Evolutionary conservation across 2,797 vertebrate species (phyloP).

Genomic region (Stomatorhinus walkeri): DNA sequence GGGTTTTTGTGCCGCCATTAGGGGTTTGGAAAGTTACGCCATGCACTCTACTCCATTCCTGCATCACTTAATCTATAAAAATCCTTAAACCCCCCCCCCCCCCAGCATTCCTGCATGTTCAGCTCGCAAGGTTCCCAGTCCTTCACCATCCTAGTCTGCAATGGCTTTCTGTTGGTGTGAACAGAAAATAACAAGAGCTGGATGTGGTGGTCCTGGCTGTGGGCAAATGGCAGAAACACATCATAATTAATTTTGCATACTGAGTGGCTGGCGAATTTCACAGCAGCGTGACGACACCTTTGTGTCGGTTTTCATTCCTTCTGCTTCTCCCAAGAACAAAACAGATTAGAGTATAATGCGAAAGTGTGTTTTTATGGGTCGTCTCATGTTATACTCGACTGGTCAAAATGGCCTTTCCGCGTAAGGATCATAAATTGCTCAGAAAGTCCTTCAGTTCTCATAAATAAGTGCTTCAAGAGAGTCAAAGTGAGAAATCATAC

Average conservation of each 20-base stretch:
- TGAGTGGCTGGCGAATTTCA: not conserved
- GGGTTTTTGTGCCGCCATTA: not conserved
- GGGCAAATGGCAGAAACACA: not conserved
- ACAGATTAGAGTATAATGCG: not conserved
- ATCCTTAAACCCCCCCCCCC: not conserved
- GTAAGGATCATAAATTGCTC: not conserved
- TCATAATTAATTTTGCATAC: not conserved
- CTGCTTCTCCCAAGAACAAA: not conserved
- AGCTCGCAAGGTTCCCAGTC: not conserved
- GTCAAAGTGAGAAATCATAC: not conserved
- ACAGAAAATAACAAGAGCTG: not conserved
- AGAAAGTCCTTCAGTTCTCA: not conserved
- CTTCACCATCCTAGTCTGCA: not conserved
- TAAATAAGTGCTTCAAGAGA: slow-evolving; percentile 19
- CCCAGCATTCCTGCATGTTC: not conserved
- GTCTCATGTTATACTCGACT: not conserved
- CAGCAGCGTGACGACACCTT: not conserved
- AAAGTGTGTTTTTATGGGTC: not conserved
- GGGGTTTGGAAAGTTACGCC: not conserved
- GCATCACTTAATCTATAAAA: not conserved
- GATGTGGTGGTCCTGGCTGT: not conserved
- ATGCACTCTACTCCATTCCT: not conserved
- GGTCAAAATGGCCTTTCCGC: not conserved
- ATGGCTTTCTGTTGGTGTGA: not conserved
- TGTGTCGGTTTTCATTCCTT: not conserved